A percentile compares a stretch with the other conserved stretches of the same genome.
These are phyloP conservation scores for Dynastes maya DNA, from an alignment of 2,888 invertebrate species.

Conservation along the genomic window DNA sequence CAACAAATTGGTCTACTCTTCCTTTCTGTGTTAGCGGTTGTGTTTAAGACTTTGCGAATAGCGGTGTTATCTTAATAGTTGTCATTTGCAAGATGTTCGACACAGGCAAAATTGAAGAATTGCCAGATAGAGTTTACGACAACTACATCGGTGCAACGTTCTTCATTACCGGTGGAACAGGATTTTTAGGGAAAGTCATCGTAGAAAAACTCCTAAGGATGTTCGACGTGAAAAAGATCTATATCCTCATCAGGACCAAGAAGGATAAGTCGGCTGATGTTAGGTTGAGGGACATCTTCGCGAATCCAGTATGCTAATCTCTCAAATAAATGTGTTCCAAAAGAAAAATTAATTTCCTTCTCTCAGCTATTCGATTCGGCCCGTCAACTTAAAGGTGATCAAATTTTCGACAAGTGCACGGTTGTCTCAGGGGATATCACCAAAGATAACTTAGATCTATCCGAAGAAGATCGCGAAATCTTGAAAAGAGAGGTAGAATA, in stretches of 20 bases:
- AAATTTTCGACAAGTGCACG: slow-evolving; percentile 71
- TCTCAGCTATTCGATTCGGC: not conserved
- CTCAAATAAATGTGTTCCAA: no score
- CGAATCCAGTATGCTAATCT: slow-evolving; percentile 81
- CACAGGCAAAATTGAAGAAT: no score
- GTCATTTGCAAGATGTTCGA: no score
- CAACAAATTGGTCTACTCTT: no score
- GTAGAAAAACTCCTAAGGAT: slow-evolving; percentile 93
- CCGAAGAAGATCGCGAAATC: slow-evolving; percentile 68
- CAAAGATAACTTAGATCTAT: slow-evolving; percentile 69
- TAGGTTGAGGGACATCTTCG: slow-evolving; percentile 79
- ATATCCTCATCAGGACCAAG: slow-evolving; percentile 87
- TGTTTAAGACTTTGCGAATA: no score
- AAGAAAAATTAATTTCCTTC: no score
- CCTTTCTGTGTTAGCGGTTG: no score
- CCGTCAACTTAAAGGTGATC: not conserved
- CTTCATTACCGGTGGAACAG: slow-evolving; percentile 93
- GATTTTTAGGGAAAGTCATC: slow-evolving; percentile 95
- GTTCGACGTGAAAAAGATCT: slow-evolving; percentile 83
- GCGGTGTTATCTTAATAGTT: no score
- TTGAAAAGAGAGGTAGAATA: slow-evolving; percentile 74
- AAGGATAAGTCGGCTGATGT: slow-evolving; percentile 86
- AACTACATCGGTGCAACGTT: slow-evolving; percentile 74
- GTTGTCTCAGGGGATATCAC: slow-evolving; percentile 73
- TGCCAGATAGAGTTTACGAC: slow-evolving; percentile 76